Evolutionary conservation across 1,140 invertebrate species (phyloP), one percentile per base, ranked within the genome.

Genomic region (Anastrepha ludens): DNA sequence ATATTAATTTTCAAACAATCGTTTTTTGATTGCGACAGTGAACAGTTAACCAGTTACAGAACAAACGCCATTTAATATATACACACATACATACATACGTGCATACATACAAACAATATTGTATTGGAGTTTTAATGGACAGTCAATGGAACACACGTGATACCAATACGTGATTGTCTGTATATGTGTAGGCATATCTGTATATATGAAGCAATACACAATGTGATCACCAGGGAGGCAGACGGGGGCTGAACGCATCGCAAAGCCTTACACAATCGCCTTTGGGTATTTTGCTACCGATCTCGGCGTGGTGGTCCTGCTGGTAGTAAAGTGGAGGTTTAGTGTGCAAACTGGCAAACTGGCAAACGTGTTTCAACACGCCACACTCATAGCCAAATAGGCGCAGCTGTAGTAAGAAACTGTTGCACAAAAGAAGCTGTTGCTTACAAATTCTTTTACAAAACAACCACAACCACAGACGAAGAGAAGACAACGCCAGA

Each of bases 381-480:
- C 74, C 44, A 55, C 74, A 81, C 44, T 81, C 47, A 55, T 20
- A 55, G 44, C 4, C 29, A 29, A 29, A 29, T 29, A 50, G 17
- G n/a, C 2, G 74, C 74, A 81, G 74, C 74, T 81, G 74, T 81
- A 81, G n/a, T 47, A 81, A 81, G 74, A 81, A 81, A 81, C 74
- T 81, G 74, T 81, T 81, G 74, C 74, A 81, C 74, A 81, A 81
- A 81, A 81, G 74, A 55, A 74, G 67, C 67, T 81, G 74, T 81
- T 81, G 74, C 74, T 58, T 20, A 47, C 74, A 3, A 81, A 81
- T 20, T 81, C 47, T 81, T 58, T 5, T 8, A 5, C 9, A 41
- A 81, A 55, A 81, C 44, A 55, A 81, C 74, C 47, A 50, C 47
- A 55, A 81, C 47, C n/a, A 81, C 41, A 29, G 39, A 74, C 17